Percentiles rank a stretch among this genome's conserved stretches.
Conservation (phyloP, 1,140 invertebrate genomes). For the Probaryconus sp. region DNA sequence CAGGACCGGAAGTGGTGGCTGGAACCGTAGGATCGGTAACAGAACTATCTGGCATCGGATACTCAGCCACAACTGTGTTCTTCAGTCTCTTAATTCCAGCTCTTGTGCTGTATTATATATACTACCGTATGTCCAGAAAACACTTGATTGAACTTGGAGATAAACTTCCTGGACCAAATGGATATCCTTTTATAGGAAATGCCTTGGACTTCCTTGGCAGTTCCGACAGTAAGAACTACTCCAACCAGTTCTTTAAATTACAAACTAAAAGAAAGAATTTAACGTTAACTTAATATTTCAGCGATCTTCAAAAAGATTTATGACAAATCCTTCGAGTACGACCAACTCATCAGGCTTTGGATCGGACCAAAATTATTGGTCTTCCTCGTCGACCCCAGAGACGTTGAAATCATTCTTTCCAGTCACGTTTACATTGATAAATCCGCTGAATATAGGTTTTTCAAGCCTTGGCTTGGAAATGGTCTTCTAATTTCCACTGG, state of each 20-base stretch:
- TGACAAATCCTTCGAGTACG: conserved; percentile 79
- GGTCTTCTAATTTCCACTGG: conserved; percentile 87
- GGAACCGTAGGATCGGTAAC: conserved; percentile 70
- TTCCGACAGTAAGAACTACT: conserved; percentile 81
- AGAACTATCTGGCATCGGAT: conserved; percentile 67
- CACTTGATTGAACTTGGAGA: conserved; percentile 84
- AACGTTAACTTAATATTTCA: conserved; percentile 67
- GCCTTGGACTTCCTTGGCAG: conserved; percentile 84
- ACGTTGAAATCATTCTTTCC: conserved; percentile 86
- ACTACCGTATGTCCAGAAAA: conserved; percentile 84
- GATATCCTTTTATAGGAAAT: conserved; percentile 84
- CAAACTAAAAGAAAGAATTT: conserved; percentile 2
- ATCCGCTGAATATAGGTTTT: conserved; percentile 84
- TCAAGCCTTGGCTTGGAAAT: conserved; percentile 86
- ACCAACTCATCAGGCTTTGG: conserved; percentile 83
- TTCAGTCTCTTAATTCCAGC: conserved; percentile 84
- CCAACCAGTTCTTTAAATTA: conserved; percentile 18
- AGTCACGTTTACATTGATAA: conserved; percentile 88
- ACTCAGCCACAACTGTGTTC: conserved; percentile 81
- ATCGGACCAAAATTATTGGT: conserved; percentile 85
- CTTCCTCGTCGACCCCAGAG: conserved; percentile 85
- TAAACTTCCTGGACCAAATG: conserved; percentile 84
- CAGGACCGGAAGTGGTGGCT: conserved; percentile 72
- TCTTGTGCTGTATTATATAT: conserved; percentile 83
- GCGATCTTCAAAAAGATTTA: conserved; percentile 84